These are phyloP conservation scores for Holothuria leucospilota DNA, from an alignment of 53 echinoderm and acorn worm genomes.

Conservation along the genomic window DNA sequence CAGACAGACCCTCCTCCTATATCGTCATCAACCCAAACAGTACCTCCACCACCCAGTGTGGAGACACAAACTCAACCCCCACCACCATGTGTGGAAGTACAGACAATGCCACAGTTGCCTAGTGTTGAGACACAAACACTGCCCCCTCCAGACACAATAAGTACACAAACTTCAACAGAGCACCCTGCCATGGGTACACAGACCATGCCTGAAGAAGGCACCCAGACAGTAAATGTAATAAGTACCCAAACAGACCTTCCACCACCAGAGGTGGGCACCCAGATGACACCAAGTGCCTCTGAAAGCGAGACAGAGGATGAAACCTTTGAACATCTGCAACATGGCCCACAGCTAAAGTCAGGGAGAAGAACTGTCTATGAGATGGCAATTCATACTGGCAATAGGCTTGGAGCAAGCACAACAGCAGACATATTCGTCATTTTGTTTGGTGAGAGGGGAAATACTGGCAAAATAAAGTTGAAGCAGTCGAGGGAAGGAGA, in stretches of 20 bases:
- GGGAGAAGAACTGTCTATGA: conserved; percentile 95
- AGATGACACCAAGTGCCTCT: conserved; percentile 63
- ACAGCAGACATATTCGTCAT: conserved; percentile 91
- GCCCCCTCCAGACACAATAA: conserved; percentile 68
- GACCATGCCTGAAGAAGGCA: conserved; percentile 86
- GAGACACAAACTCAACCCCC: conserved; percentile 72
- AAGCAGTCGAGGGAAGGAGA: conserved; percentile 81
- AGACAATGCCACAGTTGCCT: conserved; percentile 59
- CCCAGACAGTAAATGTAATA: conserved; percentile 73
- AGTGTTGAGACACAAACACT: conserved; percentile 68
- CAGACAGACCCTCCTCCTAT: conserved; percentile 89
- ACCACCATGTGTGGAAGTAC: conserved; percentile 65
- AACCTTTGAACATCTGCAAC: conserved; percentile 85
- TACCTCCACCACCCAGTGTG: conserved; percentile 72
- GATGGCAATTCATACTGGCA: conserved; percentile 91
- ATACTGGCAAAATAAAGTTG: conserved; percentile 98
- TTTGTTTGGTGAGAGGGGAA: conserved; percentile 93
- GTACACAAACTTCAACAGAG: conserved; percentile 85
- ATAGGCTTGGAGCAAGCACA: conserved; percentile 90
- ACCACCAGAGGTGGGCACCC: conserved; percentile 68
- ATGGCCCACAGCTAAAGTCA: conserved; percentile 88
- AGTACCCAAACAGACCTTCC: conserved; percentile 70
- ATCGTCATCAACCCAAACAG: conserved; percentile 76
- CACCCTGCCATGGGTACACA: conserved; percentile 80
- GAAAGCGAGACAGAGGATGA: conserved; percentile 62